Evolutionary conservation across 2,888 invertebrate genomes (phyloP), one percentile per base, ranked within the genome.

Genomic region (Tolmerus cingulatus): DNA sequence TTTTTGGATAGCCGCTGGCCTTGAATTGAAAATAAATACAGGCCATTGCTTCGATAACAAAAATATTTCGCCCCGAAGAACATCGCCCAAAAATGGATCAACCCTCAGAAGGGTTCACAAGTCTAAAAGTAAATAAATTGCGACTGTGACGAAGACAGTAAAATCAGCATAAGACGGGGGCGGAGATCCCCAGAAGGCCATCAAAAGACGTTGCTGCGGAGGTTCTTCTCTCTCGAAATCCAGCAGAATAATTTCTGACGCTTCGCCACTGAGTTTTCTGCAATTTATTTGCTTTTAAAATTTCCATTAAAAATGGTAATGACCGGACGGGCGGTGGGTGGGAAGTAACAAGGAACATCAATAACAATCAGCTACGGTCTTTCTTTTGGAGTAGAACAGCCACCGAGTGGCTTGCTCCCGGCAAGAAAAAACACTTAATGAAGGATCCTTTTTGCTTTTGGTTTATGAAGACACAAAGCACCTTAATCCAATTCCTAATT

Each of bases 271-370:
- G 19, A 57, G 66, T 82, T 57, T 82, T 51, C 57, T 57, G 81
- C 55, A 81, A 81, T 81, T 81, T 81, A 81, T 81, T 81, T 81
- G 81, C 81, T 82, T 82, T 82, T 82, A 82, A 82, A 82, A 82
- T 82, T 57, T 82, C 82, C 82, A 57, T 82, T 57, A 82, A 66
- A 23, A 66, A 82, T 82, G 82, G 57, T 82, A 82, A 82, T 79
- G 46, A 51, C 79, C 51, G 51, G 12, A 37, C 76, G 82, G 37
- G 14, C 23, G 7, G 37, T n/a, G 37, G 57, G 37, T 82, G 57
- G 57, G 30, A 30, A 57, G 66, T 34, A 82, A 57, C 82, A 57
- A 82, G n/a, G 57, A 57, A 66, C 57, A 82, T 82, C 82, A 82
- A 82, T 82, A 82, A 82, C 82, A 82, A 82, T 82, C 82, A 57